These are phyloP conservation scores for Girardia tigrina DNA, from an alignment of 2,888 invertebrate genomes.

Conservation along the genomic window DNA sequence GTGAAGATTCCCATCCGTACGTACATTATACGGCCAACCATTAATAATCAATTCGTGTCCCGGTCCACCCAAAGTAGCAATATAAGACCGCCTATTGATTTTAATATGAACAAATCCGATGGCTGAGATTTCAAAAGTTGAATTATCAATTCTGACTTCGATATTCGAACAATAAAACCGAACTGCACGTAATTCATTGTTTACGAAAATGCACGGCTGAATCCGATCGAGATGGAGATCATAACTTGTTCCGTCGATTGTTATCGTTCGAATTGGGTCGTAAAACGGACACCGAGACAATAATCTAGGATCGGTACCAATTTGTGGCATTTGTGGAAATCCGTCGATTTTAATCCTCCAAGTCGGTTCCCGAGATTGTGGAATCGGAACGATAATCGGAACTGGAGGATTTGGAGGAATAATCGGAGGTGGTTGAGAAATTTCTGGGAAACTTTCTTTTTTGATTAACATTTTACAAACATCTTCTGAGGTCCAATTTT, in stretches of 20 bases:
- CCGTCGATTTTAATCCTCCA: constrained; percentile 35
- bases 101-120: constrained; percentile 38
- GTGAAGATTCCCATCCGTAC: constrained; percentile 38
- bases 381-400: background rate
- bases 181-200: constrained; percentile 36
- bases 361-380: background rate
- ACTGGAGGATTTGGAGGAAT: background rate
- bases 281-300: constrained; percentile 6
- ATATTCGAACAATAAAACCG: constrained; percentile 31
- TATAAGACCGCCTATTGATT: constrained; percentile 49
- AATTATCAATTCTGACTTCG: constrained; percentile 24
- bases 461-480: background rate
- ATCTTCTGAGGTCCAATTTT: background rate
- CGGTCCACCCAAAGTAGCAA: constrained; percentile 54
- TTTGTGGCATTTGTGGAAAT: constrained; percentile 36
- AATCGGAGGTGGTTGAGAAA: background rate
- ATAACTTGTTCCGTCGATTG: constrained; percentile 34
- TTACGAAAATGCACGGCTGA: constrained; percentile 31
- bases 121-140: constrained; percentile 19
- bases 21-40: constrained; percentile 57
- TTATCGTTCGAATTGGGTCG: constrained; percentile 19
- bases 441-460: background rate
- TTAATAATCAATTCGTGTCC: constrained; percentile 79
- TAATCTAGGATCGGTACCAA: constrained; percentile 35
- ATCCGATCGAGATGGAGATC: constrained; percentile 34